These are phyloP conservation scores for Grammomys dolichurus DNA, from an alignment of 2,113 vertebrate species.

Conservation along the genomic window DNA sequence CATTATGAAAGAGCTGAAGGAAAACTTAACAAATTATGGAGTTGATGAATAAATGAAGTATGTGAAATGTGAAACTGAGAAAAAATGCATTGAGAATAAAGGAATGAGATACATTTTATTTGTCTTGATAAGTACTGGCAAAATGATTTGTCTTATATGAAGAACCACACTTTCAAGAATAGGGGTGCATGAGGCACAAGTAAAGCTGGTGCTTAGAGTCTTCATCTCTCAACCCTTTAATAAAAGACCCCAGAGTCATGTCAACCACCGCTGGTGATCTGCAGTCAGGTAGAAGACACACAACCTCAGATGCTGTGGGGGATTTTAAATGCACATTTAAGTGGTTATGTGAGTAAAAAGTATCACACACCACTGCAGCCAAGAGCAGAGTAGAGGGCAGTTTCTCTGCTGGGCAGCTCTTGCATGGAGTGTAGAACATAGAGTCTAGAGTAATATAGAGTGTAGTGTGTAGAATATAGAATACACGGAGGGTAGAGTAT, in stretches of 20 bases:
- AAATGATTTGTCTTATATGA: neutral
- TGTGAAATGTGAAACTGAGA: neutral
- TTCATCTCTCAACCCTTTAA: neutral
- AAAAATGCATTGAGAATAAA: neutral
- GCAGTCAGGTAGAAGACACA: neutral
- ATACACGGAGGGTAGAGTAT: neutral
- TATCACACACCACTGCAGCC: neutral
- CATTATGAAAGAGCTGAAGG: neutral
- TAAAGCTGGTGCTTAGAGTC: neutral
- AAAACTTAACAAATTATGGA: neutral
- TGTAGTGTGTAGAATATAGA: neutral
- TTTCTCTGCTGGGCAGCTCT: neutral
- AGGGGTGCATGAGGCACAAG: neutral
- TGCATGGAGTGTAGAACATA: neutral
- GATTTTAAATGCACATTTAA: constrained; percentile 14
- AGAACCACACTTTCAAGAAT: neutral
- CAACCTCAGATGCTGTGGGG: neutral
- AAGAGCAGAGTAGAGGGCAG: neutral
- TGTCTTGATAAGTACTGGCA: neutral
- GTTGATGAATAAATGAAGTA: neutral
- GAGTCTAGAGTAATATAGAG: neutral
- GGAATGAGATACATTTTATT: constrained; percentile 31
- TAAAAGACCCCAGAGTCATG: neutral
- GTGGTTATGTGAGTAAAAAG: neutral
- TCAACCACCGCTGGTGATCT: neutral